Evolutionary conservation across 2,797 vertebrate species (phyloP).

Genomic region (Myotis vivesi): DNA sequence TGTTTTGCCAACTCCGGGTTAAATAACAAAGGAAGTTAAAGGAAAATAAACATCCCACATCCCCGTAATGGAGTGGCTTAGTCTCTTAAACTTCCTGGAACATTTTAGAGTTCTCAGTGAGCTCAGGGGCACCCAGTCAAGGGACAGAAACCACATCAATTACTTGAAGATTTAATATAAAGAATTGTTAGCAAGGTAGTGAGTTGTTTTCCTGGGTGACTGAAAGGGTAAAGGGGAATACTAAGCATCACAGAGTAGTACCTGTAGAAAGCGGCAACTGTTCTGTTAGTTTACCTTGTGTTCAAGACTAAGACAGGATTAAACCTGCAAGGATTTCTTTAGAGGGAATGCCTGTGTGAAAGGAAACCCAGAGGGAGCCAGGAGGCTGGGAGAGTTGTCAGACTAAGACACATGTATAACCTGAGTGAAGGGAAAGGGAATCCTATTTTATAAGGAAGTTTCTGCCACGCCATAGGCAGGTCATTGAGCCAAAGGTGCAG

Average conservation of each 20-base stretch:
- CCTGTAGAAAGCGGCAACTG: not conserved
- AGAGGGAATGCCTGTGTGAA: not conserved
- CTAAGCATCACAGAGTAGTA: not conserved
- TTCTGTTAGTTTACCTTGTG: not conserved
- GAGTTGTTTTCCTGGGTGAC: not conserved
- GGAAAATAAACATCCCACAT: conserved; percentile 20
- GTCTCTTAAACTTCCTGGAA: conserved; percentile 44
- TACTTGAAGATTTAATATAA: conserved; percentile 1
- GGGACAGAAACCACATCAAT: not conserved
- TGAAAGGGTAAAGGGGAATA: not conserved
- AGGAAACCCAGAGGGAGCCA: not conserved
- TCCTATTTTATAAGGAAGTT: not conserved
- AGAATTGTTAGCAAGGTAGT: not conserved
- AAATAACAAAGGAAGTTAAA: conserved; percentile 39
- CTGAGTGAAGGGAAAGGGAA: not conserved
- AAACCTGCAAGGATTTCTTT: not conserved
- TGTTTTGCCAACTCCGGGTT: conserved; percentile 45
- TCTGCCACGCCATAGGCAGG: not conserved
- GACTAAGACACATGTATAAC: not conserved
- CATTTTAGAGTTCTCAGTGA: not conserved
- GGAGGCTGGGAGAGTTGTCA: not conserved
- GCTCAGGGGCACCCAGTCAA: not conserved
- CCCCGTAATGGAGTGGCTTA: not conserved
- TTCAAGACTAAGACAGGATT: not conserved
- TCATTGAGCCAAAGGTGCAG: not conserved